These are phyloP conservation scores for Itoplectis maculator DNA, from an alignment of 2,888 invertebrate species.

Conservation along the genomic window DNA sequence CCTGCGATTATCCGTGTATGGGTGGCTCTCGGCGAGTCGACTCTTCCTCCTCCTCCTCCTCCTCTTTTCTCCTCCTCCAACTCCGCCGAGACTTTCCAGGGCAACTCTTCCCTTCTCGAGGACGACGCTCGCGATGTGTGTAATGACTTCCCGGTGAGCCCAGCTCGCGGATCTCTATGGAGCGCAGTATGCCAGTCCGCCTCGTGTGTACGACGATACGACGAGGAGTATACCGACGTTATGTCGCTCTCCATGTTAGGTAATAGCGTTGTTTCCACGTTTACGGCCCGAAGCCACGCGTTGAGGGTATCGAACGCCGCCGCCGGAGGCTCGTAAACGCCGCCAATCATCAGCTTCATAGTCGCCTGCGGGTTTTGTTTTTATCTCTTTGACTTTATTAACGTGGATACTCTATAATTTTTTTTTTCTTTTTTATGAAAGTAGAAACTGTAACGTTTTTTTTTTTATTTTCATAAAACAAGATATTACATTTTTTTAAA, in stretches of 20 bases:
- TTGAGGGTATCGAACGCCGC: slow-evolving; percentile 54
- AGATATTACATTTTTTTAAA: not conserved
- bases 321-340: slow-evolving; percentile 26
- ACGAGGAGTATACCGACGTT: slow-evolving; percentile 33
- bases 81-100: slow-evolving; percentile 28
- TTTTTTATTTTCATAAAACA: not conserved
- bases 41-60: not conserved
- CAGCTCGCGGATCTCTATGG: not conserved
- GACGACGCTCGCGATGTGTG: not conserved
- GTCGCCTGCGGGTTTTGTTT: slow-evolving; percentile 10
- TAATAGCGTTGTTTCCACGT: slow-evolving; percentile 62
- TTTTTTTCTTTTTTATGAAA: not conserved
- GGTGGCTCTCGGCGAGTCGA: slow-evolving; percentile 32
- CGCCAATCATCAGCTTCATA: slow-evolving; percentile 33
- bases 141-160: slow-evolving; percentile 9
- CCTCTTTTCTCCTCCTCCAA: not conserved
- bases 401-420: not conserved
- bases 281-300: slow-evolving; percentile 52
- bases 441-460: not conserved
- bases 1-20: slow-evolving; percentile 64
- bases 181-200: slow-evolving; percentile 12
- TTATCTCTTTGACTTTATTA: not conserved
- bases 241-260: slow-evolving; percentile 62
- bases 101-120: slow-evolving; percentile 12
- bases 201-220: too few species aligned